Evolutionary conservation across 2,113 vertebrate genomes (phyloP).

Genomic region (Hemibagrus wyckioides): DNA sequence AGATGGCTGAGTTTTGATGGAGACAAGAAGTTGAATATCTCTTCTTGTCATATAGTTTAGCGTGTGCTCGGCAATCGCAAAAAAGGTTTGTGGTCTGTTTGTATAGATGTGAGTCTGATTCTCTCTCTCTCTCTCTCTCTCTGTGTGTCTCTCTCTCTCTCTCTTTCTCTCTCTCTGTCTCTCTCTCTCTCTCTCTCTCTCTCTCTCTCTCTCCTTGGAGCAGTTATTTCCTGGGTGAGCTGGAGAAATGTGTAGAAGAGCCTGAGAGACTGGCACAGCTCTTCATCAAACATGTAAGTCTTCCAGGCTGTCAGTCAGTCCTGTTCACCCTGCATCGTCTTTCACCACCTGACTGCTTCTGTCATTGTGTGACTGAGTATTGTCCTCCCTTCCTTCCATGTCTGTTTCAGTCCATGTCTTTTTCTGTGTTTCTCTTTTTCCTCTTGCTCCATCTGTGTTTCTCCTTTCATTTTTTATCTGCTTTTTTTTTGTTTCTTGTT

Average conservation of each 20-base stretch:
- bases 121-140: slow-evolving; percentile 39
- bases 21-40: no score
- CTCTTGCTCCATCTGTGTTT: neutral
- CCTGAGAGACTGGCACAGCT: slow-evolving; percentile 87
- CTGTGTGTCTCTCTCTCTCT: slow-evolving; percentile 35
- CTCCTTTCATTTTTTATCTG: no score
- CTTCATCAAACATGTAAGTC: slow-evolving; percentile 91
- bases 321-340: neutral
- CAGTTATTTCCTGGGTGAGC: slow-evolving; percentile 88
- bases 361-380: neutral
- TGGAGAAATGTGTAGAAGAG: slow-evolving; percentile 84
- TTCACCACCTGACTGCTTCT: neutral
- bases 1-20: neutral
- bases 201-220: slow-evolving; percentile 34
- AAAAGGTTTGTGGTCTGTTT: slow-evolving; percentile 7
- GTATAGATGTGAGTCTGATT: slow-evolving; percentile 5
- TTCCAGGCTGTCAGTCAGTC: slow-evolving; percentile 1
- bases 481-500: neutral
- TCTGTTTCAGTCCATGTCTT: neutral
- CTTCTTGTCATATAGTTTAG: neutral
- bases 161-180: slow-evolving; percentile 39
- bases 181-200: slow-evolving; percentile 37
- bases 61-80: neutral
- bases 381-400: neutral
- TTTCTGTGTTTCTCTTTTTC: neutral